Evolutionary conservation across 1,140 invertebrate genomes (phyloP), one percentile per base, ranked within the genome.

Genomic region (Drosophila nigrodunni): DNA sequence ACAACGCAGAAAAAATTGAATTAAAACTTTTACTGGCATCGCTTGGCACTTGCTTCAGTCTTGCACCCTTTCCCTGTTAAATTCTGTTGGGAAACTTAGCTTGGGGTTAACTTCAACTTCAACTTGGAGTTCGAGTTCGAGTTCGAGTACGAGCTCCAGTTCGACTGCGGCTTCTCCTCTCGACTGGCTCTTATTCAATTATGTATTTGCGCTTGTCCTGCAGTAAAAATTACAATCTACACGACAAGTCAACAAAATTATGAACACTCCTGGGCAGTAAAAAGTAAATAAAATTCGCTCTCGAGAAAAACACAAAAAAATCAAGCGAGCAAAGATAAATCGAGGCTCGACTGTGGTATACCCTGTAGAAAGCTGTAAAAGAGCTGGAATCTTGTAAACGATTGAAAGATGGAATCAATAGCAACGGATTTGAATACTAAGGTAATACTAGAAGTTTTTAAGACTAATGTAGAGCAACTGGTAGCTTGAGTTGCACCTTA

Each of bases 181-280:
- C 21, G 37, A 15, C 37, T 62, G 67, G 43, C 68, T 77, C 59
- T 91, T 85, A 91, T 91, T 91, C 89, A 91, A 90, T 91, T 91
- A 91, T 91, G 83, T 88, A 88, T 91, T 91, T 88, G 76, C 81
- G 85, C 75, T 89, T 91, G 82, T 91, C 82, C 82, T 86, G 90
- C 90, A 82, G 90, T 87, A 88, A 86, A 82, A 89, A 89, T 89
- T 90, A 87, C 83, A 87, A 86, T 80, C 78, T 81, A 79, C 77
- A 87, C 82, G 82, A 91, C 90, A 91, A 91, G 82, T 91, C 90
- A 91, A 91, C 90, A 90, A 89, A 91, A 91, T 91, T 91, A 91
- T 91, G 90, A 91, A 91, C 90, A 91, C 90, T 80, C 59, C 70
- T 77, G 77, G 77, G 72, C 82, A 85, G 82, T 82, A 86, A 90